Percentiles rank a stretch among this genome's conserved stretches.
phyloP scores from a whole-genome alignment of 2,797 vertebrate species.

The Hippoglossus hippoglossus region DNA sequence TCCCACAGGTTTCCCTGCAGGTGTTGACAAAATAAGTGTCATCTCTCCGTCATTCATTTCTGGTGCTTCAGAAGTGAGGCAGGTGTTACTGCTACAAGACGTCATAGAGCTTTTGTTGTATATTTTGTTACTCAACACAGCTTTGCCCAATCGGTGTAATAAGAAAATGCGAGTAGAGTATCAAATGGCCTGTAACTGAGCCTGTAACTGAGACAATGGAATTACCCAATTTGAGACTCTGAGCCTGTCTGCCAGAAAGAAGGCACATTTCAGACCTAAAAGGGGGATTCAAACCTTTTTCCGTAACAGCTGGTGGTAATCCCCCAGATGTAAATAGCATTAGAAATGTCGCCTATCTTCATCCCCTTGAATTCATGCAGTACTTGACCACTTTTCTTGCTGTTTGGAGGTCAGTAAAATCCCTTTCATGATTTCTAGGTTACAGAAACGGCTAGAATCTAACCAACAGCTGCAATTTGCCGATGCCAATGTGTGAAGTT shows the following conservation, averaged over 20 bases:
- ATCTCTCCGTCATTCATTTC: constrained; percentile 26
- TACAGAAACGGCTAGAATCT: constrained; percentile 38
- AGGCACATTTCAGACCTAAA: constrained; percentile 54
- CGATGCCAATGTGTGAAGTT: constrained; percentile 31
- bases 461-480: constrained; percentile 40
- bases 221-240: constrained; percentile 12
- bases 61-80: constrained; percentile 41
- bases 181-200: constrained; percentile 24
- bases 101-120: constrained; percentile 18
- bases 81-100: constrained; percentile 1
- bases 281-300: constrained; percentile 28
- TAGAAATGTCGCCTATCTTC: constrained; percentile 9
- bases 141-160: constrained; percentile 1
- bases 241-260: constrained; percentile 31
- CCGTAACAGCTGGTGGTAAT: constrained; percentile 35
- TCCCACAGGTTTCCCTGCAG: constrained; percentile 29
- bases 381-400: neutral
- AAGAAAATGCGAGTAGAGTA: constrained; percentile 4
- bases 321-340: neutral
- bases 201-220: constrained; percentile 26
- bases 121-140: constrained; percentile 16
- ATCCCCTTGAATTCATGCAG: neutral
- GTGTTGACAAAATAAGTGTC: constrained; percentile 46
- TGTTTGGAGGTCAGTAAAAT: constrained; percentile 4
- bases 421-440: constrained; percentile 28